Base-by-base conservation (phyloP, 2,797 vertebrate genomes). In the Schizothorax lantsangensis region DNA sequence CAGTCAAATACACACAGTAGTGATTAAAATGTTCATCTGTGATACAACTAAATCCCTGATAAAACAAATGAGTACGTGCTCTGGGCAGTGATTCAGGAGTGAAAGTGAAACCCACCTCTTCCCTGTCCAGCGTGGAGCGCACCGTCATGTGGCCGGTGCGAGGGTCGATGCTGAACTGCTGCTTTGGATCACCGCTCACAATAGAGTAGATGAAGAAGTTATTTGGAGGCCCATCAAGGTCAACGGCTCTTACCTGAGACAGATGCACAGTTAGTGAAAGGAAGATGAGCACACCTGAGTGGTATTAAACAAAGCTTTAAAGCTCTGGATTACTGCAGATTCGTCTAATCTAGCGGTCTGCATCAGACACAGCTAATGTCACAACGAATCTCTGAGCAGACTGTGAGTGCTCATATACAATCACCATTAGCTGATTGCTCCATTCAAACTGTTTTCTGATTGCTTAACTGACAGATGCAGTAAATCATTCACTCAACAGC, bases 181-280 rank as follows among this genome's bases (percentile, higher is more conserved):
- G 96, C 38, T 94, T 91, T 0, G 93, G 88, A 91, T 99, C 97
- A 2, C 98, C 98, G 84, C 90, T 97, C 84, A 97, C 95, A 0
- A 99, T 96, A 83, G 96, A 96, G 79, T 98, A 98, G 5, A 95
- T 96, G 88, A 99, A 93, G 88, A 96, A 94, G 77, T 94, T 98
- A 91, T 99, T 98, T 88, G 95, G 91, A 0, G 96, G 96, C 2
- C 97, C 97, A 19, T 99, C 98, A 40, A 91, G 90, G 86, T 99
- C 98, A 14, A 93, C 93, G 21, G 98, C 98, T 36, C 95, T 96
- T 21, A 99, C 96, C 98, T 99, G 88, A 68, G 72, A 83, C 54
- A 85, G 84, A 86, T 72, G 74, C 17, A 77, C 47, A 80, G 71
- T 64, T 23, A 59, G 82, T 30, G 59, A 64, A 64, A 69, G 43